These are phyloP conservation scores for Rhagoletis zephyria DNA, from an alignment of 1,140 invertebrate species.

Conservation along the genomic window DNA sequence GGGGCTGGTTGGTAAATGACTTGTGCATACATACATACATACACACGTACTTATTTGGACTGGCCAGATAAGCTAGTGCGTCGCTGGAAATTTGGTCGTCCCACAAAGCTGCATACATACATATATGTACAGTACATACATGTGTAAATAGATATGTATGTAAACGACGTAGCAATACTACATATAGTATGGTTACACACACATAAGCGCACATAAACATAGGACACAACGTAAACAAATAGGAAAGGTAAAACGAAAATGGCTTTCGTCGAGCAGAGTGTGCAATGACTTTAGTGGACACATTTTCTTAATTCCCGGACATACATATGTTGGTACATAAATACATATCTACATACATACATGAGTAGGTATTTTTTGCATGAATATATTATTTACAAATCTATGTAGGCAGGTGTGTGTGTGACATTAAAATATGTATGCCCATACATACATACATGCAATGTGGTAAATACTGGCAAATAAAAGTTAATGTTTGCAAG, in stretches of 20 bases:
- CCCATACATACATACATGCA: neutral
- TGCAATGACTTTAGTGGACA: neutral
- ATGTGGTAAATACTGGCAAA: no score
- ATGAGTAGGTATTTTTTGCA: no score
- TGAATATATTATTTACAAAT: neutral
- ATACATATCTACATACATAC: neutral
- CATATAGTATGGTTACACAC: neutral
- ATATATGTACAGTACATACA: no score
- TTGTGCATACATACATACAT: neutral
- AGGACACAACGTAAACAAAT: neutral
- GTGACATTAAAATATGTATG: no score
- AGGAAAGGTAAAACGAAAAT: neutral
- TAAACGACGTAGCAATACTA: neutral
- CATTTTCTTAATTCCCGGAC: neutral
- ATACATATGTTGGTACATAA: neutral
- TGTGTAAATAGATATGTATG: no score
- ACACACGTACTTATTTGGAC: neutral
- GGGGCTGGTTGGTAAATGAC: neutral
- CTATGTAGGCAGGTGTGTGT: neutral
- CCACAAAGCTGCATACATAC: neutral
- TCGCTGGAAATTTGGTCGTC: conserved; percentile 31
- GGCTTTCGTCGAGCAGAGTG: neutral
- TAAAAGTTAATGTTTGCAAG: no score
- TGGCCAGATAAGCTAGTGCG: conserved; percentile 21
- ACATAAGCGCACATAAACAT: neutral